A percentile compares a stretch with the other conserved stretches of the same genome.
phyloP scores from a whole-genome alignment of 2,113 vertebrate genomes.

The Saccopteryx bilineata region DNA sequence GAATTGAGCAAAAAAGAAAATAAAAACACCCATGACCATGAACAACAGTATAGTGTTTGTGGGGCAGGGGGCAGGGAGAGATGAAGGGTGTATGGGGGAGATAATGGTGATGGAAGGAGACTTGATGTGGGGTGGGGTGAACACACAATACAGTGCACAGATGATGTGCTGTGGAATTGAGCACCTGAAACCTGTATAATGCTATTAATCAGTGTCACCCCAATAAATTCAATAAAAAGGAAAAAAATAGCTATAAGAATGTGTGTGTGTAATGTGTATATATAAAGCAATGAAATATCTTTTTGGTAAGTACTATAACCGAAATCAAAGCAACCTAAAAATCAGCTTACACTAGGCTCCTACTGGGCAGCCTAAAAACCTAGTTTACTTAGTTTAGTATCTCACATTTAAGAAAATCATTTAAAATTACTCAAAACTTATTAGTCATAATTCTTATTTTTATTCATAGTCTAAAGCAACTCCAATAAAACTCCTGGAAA shows the following conservation, averaged over 20 bases:
- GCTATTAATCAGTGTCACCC: no score
- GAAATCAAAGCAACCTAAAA: conserved; percentile 31
- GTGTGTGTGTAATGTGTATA: not conserved
- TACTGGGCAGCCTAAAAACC: conserved; percentile 7
- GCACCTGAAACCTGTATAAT: no score
- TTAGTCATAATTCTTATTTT: conserved; percentile 38
- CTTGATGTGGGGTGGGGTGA: no score
- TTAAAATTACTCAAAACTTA: conserved; percentile 37
- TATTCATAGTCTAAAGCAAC: conserved; percentile 11
- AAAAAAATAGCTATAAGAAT: not conserved
- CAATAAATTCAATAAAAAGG: no score
- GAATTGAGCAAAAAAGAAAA: no score
- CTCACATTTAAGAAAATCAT: conserved; percentile 39
- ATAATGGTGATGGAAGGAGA: no score
- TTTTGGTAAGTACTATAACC: conserved; percentile 16
- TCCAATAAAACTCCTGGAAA: conserved; percentile 48
- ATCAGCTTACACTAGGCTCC: not conserved
- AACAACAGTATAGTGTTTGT: no score
- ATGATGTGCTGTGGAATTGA: no score
- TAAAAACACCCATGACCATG: no score
- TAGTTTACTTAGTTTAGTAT: conserved; percentile 14
- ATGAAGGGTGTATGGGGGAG: no score
- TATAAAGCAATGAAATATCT: not conserved
- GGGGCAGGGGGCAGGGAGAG: no score
- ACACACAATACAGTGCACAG: no score